Evolutionary conservation across 35 echinoderm and acorn worm species (phyloP).

Genomic region (Eucidaris tribuloides): DNA sequence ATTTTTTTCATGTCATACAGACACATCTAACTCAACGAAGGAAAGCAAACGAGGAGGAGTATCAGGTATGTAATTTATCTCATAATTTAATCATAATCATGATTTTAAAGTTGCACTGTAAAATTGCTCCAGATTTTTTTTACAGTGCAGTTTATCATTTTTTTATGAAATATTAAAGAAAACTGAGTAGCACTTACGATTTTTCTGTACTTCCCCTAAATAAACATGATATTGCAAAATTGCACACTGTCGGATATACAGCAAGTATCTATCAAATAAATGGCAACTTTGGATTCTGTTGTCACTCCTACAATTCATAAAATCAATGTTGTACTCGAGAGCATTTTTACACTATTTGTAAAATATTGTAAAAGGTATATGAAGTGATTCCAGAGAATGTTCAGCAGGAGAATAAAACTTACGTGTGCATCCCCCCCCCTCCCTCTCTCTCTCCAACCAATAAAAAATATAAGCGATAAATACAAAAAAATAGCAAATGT

Average conservation of each 20-base stretch:
- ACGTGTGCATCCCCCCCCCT: too few species aligned
- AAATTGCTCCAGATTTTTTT: not conserved
- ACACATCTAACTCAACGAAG: constrained; percentile 29
- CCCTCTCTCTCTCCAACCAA: too few species aligned
- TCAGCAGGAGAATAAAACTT: too few species aligned
- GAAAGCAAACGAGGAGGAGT: constrained; percentile 67
- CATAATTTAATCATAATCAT: not conserved
- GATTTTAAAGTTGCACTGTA: not conserved
- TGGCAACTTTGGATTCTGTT: too few species aligned
- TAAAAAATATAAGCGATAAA: too few species aligned
- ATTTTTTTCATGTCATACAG: constrained; percentile 11
- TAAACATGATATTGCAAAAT: constrained; percentile 90
- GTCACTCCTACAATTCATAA: too few species aligned
- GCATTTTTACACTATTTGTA: too few species aligned
- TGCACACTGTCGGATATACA: constrained; percentile 27
- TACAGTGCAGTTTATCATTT: not conserved
- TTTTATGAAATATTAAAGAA: not conserved
- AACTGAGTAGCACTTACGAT: not conserved
- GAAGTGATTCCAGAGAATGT: too few species aligned
- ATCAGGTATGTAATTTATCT: constrained; percentile 57
- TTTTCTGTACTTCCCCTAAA: constrained; percentile 22
- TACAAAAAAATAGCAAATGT: too few species aligned
- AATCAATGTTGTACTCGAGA: too few species aligned
- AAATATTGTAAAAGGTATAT: too few species aligned
- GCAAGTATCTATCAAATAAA: too few species aligned